Base-by-base conservation (phyloP, 2,113 vertebrate species). In the Opisthocomus hoazin region DNA sequence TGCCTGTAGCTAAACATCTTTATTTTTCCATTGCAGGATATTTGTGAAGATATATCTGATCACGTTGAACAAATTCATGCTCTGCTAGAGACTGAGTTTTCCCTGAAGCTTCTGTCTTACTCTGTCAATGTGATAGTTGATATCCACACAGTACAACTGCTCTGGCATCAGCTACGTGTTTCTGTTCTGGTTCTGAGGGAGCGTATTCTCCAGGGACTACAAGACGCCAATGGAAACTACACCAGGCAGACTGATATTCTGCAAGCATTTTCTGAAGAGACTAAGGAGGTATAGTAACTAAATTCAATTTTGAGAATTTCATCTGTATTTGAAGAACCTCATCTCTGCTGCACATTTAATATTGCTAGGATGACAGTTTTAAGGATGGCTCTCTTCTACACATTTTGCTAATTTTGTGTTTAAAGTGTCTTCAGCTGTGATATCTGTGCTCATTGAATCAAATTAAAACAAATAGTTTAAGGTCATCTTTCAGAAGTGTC, bases 11-110 rank as follows among this genome's bases (percentile, higher is more conserved):
- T 96, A 90, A 97, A 90, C 63, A 88, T 58, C 46, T 91, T 96
- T 61, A 60, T 94, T 89, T 88, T 96, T 86, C 96, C 48, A 15
- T 88, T 96, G 29, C 75, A 99, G 99, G 99, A 99, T 96, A 99
- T 99, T 97, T 99, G 99, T 96, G 99, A 99, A 98, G 99, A 99
- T 97, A 99, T 99, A 98, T 99, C 99, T 4, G 99, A 99, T 97
- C 99, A 99, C 15, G 99, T 99, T 95, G 99, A 99, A 97, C 99
- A 99, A 98, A 99, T 99, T 93, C 99, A 99, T n/a, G 99, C 99
- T 79, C 97, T 99, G 9, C 96, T 99, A 91, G 99, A 99, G 98
- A 99, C 99, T 0, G 99, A 99, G 97, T 99, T 99, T 98, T 99
- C 99, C 96, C 98, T 99, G 94, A 99, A 99, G 97, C 98, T 99